Base-by-base conservation (phyloP, 2,113 vertebrate genomes). In the Xerus inauris region DNA sequence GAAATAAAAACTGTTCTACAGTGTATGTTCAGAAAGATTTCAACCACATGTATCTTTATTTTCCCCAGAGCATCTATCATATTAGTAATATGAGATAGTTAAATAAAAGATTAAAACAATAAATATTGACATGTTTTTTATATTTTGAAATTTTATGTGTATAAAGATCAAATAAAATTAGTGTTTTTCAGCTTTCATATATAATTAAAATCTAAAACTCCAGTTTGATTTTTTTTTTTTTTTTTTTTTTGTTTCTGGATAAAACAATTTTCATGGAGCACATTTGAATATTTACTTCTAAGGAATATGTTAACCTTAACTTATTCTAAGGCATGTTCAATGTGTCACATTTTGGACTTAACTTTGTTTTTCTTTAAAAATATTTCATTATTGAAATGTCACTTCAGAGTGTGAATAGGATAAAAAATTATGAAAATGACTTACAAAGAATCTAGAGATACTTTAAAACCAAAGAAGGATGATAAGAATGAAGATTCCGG, bases 391-490 rank as follows among this genome's bases (percentile, higher is more conserved):
- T 11, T 92, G 80, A 54, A 71, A 45, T 84, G 42, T 81, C 32
- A 92, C 49, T 89, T 96, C 65, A 62, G 54, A 95, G 62, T 8
- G 3, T 35, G 87, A 81, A 79, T 42, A 88, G 16, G 5, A 87
- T 94, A 47, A 67, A 94, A 97, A 97, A 96, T 97, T 94, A 97
- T 94, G 59, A 86, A 98, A 98, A 95, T 87, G 22, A 5, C 95
- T 98, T 96, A 87, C 59, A 90, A 92, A 97, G 81, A 94, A 24
- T 76, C 14, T 72, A 6, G 47, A 96, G 8, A 96, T 91, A 4
- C 22, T 80, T 87, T 97, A 82, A 92, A 91, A 87, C 73, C 94
- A 95, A 98, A 97, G 88, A 97, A 96, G 51, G 40, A 59, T 94
- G 71, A 94, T 76, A 76, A 95, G 76, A 91, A 85, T 73, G 76